Evolutionary conservation across 2,113 vertebrate genomes (phyloP), one percentile per base, ranked within the genome.

Genomic region (Phycodurus eques): DNA sequence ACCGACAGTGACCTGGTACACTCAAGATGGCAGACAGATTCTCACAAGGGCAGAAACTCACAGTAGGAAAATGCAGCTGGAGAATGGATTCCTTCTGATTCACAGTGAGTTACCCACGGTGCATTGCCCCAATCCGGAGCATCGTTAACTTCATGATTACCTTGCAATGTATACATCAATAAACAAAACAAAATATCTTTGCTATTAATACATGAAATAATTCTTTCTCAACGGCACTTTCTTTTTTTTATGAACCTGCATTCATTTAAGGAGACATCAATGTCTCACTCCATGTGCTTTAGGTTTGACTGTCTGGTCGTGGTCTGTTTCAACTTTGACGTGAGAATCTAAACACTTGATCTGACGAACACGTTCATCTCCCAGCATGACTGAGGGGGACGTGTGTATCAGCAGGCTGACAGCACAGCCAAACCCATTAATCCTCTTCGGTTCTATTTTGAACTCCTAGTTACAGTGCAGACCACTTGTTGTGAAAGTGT

Each of bases 51-150:
- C 84, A 0, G 31, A 68, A 53, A 60, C 1, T 6, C 68, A 3
- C 1, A 64, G 84, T 12, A 75, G 72, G 77, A 80, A 87, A 49
- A 67, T 85, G 68, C 92, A 87, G 61, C 80, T 88, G 5, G 87
- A 92, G 20, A 80, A 87, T 0, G 94, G 93, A 4, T 84, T 90
- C 76, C 92, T 98, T 69, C 85, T 93, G 80, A 93, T 97, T 13
- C 80, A 94, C 73, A 93, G 96, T 98, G 94, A 95, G 96, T 89
- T 81, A 53, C 60, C 57, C 67, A 8, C 66, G 42, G 65, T 76
- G 67, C 76, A 46, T 74, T n/a, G 67, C 63, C 31, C 54, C n/a
- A 51, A 70, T 60, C 62, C 31, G 49, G 49, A 67, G 19, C 54
- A 47, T 64, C 62, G 6, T 63, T 65, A 44, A 66, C 56, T 33